Evolutionary conservation across 2,888 invertebrate species (phyloP).

Genomic region (Coleophora flavipennella): DNA sequence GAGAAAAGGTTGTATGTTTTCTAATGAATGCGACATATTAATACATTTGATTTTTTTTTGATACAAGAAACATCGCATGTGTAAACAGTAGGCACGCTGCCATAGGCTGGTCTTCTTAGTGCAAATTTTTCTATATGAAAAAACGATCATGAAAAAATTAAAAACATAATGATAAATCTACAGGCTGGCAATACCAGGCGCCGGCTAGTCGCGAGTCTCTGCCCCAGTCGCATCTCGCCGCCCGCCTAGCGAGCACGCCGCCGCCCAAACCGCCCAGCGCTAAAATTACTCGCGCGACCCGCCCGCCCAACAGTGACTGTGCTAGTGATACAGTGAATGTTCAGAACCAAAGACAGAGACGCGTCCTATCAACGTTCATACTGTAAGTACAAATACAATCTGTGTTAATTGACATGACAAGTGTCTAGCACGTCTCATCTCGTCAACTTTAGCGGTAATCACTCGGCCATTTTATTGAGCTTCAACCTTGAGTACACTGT

Average conservation of each 20-base stretch:
- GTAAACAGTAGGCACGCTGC: too few relatives aligned
- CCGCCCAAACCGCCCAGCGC: conserved; percentile 33
- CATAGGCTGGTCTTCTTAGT: too few relatives aligned
- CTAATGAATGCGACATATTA: too few relatives aligned
- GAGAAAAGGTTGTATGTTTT: too few relatives aligned
- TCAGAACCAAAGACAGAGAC: conserved; percentile 24
- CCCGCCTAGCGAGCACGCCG: conserved; percentile 41
- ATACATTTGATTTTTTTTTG: too few relatives aligned
- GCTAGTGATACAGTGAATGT: conserved; percentile 54
- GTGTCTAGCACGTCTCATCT: not conserved
- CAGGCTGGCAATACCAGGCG: conserved; percentile 2
- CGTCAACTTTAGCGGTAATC: not conserved
- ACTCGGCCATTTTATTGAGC: conserved; percentile 1
- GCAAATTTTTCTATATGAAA: not conserved
- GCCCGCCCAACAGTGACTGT: conserved; percentile 35
- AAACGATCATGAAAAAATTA: too few relatives aligned
- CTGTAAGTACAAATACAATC: not conserved
- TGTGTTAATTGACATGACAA: not conserved
- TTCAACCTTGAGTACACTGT: conserved; percentile 7
- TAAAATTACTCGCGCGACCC: conserved; percentile 52
- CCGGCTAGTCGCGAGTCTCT: conserved; percentile 17
- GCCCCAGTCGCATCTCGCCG: conserved; percentile 58
- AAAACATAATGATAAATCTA: too few relatives aligned
- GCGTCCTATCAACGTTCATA: not conserved
- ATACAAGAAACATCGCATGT: too few relatives aligned